These are phyloP conservation scores for Heliconius charithonia DNA, from an alignment of 2,888 invertebrate species.

Conservation along the genomic window DNA sequence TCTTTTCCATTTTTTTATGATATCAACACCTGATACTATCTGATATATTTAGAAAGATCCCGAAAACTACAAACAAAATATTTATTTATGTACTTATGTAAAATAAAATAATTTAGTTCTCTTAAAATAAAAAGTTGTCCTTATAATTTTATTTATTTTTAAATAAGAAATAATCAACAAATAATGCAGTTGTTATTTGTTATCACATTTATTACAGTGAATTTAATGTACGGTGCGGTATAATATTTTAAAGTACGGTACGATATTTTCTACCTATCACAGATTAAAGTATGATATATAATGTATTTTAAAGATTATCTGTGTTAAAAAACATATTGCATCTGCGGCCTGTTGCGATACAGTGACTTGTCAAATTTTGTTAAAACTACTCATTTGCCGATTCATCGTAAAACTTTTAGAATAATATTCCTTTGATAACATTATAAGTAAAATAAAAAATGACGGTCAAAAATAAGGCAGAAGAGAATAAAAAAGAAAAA, in stretches of 20 bases:
- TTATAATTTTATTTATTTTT: too few relatives aligned
- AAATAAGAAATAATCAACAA: too few relatives aligned
- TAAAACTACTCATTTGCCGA: conserved; percentile 55
- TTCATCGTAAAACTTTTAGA: conserved; percentile 29
- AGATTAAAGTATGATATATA: too few relatives aligned
- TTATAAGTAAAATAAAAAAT: conserved; percentile 56
- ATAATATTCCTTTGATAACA: conserved; percentile 24
- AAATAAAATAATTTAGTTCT: not conserved
- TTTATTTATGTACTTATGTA: not conserved
- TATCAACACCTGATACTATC: not conserved
- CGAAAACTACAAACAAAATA: not conserved
- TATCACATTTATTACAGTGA: too few relatives aligned
- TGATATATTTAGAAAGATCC: not conserved
- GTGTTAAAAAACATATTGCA: not conserved
- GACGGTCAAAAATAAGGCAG: conserved; percentile 78
- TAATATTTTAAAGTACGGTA: too few relatives aligned
- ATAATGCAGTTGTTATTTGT: too few relatives aligned
- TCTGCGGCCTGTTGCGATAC: conserved; percentile 42
- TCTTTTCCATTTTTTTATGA: not conserved
- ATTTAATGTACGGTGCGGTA: too few relatives aligned
- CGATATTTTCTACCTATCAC: too few relatives aligned
- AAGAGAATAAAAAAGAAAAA: conserved; percentile 79
- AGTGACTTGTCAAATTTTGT: conserved; percentile 77
- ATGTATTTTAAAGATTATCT: not conserved
- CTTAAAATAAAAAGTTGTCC: not conserved